phyloP scores from a whole-genome alignment of 1,140 invertebrate species.

The Meteorus sp. region DNA sequence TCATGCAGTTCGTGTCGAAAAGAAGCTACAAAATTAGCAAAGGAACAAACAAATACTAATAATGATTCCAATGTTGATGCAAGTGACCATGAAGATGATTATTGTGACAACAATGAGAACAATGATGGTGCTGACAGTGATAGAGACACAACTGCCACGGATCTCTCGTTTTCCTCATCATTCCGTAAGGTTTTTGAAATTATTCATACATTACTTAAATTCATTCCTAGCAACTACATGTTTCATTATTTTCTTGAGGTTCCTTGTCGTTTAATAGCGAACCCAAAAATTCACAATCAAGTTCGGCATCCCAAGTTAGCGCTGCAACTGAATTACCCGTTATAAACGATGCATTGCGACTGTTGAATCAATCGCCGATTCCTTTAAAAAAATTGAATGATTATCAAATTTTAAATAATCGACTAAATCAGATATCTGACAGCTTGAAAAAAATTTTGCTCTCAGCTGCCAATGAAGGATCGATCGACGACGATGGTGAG shows the following conservation, averaged over 20 bases:
- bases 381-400: conserved; percentile 5
- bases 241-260: conserved; percentile 4
- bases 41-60: not conserved
- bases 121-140: not conserved
- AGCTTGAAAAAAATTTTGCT: conserved; percentile 9
- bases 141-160: not conserved
- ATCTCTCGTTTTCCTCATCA: not conserved
- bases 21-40: not conserved
- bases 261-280: conserved; percentile 4
- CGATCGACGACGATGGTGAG: conserved; percentile 5
- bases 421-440: conserved; percentile 6
- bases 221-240: conserved; percentile 2
- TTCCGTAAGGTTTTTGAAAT: conserved; percentile 4
- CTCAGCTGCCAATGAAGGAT: not conserved
- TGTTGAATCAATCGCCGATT: conserved; percentile 7
- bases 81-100: not conserved
- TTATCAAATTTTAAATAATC: conserved; percentile 7
- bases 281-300: not conserved
- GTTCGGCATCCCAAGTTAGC: conserved; percentile 5
- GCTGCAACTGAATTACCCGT: conserved; percentile 6
- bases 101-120: not conserved
- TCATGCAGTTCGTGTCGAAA: conserved; percentile 8
- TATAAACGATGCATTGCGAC: conserved; percentile 5
- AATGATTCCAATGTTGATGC: not conserved
- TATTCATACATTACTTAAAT: conserved; percentile 1